These are phyloP conservation scores for Caenorhabditis sp. DNA, from an alignment of 2,888 invertebrate genomes.

Conservation along the genomic window DNA sequence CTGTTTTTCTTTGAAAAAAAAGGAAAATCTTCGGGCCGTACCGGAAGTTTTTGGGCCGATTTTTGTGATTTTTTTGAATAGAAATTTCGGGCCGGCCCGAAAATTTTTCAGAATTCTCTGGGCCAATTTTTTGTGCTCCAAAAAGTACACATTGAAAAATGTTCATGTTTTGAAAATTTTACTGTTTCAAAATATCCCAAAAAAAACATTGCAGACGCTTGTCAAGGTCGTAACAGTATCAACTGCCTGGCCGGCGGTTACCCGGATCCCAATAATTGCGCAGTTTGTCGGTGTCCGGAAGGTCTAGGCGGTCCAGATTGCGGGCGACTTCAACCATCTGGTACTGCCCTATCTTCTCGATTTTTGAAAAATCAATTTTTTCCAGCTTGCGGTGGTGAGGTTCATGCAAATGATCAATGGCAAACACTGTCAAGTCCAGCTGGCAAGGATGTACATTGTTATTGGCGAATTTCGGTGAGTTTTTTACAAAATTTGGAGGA, in stretches of 20 bases:
- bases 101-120: too few relatives aligned
- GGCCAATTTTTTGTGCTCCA: too few relatives aligned
- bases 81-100: too few relatives aligned
- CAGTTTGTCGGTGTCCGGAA: conserved; percentile 64
- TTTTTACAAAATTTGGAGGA: not conserved
- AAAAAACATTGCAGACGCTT: conserved; percentile 48
- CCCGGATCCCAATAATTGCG: conserved; percentile 69
- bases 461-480: conserved; percentile 67
- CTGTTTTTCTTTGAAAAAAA: too few relatives aligned
- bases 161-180: too few relatives aligned
- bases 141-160: too few relatives aligned
- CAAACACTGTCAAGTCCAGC: conserved; percentile 66
- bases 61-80: too few relatives aligned
- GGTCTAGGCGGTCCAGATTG: conserved; percentile 69
- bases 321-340: conserved; percentile 63
- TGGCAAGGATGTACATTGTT: conserved; percentile 66
- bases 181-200: not conserved
- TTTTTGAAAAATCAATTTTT: too few relatives aligned
- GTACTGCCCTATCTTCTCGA: conserved; percentile 52
- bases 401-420: conserved; percentile 68
- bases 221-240: conserved; percentile 52
- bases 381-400: conserved; percentile 67
- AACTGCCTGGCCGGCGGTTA: conserved; percentile 68
- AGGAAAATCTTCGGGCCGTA: too few relatives aligned
- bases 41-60: too few relatives aligned